Base-by-base conservation (phyloP, 2,113 vertebrate genomes). In the Paratilapia polleni region DNA sequence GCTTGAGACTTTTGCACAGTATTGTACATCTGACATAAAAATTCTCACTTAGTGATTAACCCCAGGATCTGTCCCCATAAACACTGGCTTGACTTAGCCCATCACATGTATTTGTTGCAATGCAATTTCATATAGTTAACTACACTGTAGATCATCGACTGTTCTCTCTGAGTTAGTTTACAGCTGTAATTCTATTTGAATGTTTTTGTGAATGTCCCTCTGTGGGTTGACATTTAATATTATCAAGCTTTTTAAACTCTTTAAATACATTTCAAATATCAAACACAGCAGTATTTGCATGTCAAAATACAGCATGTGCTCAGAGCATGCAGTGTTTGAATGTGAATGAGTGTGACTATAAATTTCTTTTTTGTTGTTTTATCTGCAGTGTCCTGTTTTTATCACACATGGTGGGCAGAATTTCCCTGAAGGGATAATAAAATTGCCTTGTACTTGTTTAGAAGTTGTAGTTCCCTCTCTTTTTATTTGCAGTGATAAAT, bases 291-390 rank as follows among this genome's bases (percentile, higher is more conserved):
- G 73, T 41, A 12, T 54, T 78, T 26, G 24, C 61, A 58, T 47
- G 57, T 86, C 73, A 20, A 2, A 76, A 43, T 77, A 64, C 68
- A 78, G 77, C 82, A 31, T 73, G 60, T 57, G 68, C 88, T 78
- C 57, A 75, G 80, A 80, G 63, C 70, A 57, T 81, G 68, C 56
- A 20, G 61, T 89, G 83, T 88, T 87, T 85, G 77, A 88, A 75
- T 74, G 41, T 41, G 61, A 87, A 36, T 64, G 83, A 92, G 63
- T 68, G 80, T 83, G 77, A 82, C 86, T 81, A 68, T 82, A 89
- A 88, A 91, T 88, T 81, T 81, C 73, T 88, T 83, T 90, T 86
- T 87, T 87, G 87, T 86, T 92, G 76, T 87, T 66, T 91, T 87
- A 87, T 88, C 86, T 76, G n/a, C 74, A 81, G 8, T 83, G 80